phyloP scores from a whole-genome alignment of 2,113 vertebrate genomes.

The Notarius lentiginosus region DNA sequence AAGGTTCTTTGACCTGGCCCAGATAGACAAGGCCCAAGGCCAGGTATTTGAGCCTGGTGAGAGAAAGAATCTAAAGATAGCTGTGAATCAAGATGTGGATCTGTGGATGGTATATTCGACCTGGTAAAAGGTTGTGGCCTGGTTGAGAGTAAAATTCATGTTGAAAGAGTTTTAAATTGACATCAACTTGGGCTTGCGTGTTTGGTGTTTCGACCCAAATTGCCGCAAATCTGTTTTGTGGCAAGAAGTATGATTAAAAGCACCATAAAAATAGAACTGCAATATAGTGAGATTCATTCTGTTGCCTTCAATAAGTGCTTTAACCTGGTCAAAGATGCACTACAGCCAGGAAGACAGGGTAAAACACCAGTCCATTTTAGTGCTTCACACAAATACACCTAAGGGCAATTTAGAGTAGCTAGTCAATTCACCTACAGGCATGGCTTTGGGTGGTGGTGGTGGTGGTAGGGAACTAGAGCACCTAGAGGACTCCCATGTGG shows the following conservation, averaged over 20 bases:
- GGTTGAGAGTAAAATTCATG: background rate
- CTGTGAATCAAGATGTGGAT: background rate
- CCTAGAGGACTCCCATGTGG: background rate
- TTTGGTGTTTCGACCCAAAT: too few relatives aligned
- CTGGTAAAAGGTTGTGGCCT: background rate
- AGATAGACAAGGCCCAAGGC: background rate
- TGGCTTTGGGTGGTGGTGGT: background rate
- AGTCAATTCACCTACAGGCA: background rate
- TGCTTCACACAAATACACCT: background rate
- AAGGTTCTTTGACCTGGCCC: too few relatives aligned
- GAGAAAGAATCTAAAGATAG: background rate
- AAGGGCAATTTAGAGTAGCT: background rate
- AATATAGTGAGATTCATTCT: background rate
- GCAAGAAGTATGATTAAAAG: background rate
- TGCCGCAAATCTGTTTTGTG: background rate
- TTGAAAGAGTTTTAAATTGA: background rate
- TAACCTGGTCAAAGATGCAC: background rate
- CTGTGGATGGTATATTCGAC: background rate
- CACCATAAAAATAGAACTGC: background rate
- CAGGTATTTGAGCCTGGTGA: background rate
- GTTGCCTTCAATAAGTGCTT: background rate
- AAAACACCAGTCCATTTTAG: background rate
- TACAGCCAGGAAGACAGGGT: background rate
- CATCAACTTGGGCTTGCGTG: background rate
- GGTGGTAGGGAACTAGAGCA: background rate